Evolutionary conservation across 2,797 vertebrate genomes (phyloP).

Genomic region (Spinus pinus): DNA sequence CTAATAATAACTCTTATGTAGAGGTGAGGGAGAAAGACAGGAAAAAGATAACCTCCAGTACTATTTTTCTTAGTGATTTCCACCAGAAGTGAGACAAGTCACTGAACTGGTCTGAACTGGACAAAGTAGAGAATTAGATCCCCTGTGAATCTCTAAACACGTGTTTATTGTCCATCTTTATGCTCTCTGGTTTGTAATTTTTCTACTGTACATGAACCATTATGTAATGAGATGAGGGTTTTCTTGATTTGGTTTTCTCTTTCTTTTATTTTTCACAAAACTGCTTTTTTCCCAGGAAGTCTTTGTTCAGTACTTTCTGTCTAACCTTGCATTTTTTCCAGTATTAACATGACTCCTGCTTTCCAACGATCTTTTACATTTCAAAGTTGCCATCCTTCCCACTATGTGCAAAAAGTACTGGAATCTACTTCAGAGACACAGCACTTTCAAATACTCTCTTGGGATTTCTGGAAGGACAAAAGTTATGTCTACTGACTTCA

Average conservation of each 20-base stretch:
- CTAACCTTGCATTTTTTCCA: neutral
- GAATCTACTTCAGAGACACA: neutral
- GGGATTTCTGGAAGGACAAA: neutral
- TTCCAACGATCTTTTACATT: neutral
- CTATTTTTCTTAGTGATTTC: neutral
- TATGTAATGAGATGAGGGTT: neutral
- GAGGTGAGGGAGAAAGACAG: neutral
- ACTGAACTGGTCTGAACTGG: neutral
- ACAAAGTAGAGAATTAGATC: neutral
- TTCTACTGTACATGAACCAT: neutral
- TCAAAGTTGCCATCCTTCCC: neutral
- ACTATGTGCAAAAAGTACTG: neutral
- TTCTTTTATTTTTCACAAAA: neutral
- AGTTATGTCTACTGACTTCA: neutral
- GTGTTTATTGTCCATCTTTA: neutral
- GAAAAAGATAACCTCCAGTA: neutral
- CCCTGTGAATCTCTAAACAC: neutral
- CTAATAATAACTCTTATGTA: neutral
- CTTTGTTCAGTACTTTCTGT: neutral
- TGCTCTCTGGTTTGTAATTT: neutral
- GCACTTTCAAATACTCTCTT: neutral
- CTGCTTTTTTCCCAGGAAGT: accelerated
- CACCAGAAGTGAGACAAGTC: neutral
- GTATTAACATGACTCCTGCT: neutral
- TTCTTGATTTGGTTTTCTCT: neutral